Percentiles rank a stretch among this genome's conserved stretches.
phyloP scores from a whole-genome alignment of 2,888 invertebrate genomes.

The Sinodicranocentrus sp. region DNA sequence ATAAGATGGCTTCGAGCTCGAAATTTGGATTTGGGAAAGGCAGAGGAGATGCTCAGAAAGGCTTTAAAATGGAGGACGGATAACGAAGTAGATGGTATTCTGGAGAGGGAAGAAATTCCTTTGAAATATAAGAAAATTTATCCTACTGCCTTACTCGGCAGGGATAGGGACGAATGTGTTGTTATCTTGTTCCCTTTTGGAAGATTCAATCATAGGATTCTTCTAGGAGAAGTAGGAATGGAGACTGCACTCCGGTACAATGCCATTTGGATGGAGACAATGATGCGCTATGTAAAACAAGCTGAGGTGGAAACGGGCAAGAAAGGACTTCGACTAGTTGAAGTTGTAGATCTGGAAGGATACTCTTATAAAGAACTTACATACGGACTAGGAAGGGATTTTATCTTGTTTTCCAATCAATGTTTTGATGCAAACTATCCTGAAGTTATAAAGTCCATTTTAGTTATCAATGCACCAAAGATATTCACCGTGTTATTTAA shows the following conservation, averaged over 20 bases:
- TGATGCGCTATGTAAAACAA: slow-evolving; percentile 29
- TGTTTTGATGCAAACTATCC: slow-evolving; percentile 44
- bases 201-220: slow-evolving; percentile 27
- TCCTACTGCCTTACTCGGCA: slow-evolving; percentile 44
- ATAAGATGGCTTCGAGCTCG: slow-evolving; percentile 72
- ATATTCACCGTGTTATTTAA: slow-evolving; percentile 51
- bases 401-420: slow-evolving; percentile 12
- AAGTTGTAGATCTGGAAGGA: slow-evolving; percentile 60
- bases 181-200: slow-evolving; percentile 46
- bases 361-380: slow-evolving; percentile 50
- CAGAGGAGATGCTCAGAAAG: slow-evolving; percentile 66
- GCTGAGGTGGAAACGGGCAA: slow-evolving; percentile 40
- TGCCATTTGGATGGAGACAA: slow-evolving; percentile 59
- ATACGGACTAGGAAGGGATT: slow-evolving; percentile 44
- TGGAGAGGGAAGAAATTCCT: slow-evolving; percentile 47
- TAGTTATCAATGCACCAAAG: slow-evolving; percentile 64
- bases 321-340: slow-evolving; percentile 31
- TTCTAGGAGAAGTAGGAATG: slow-evolving; percentile 34
- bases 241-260: slow-evolving; percentile 32
- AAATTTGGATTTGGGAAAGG: slow-evolving; percentile 67
- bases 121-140: slow-evolving; percentile 29
- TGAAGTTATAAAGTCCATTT: slow-evolving; percentile 43
- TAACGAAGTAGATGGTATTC: slow-evolving; percentile 52
- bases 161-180: slow-evolving; percentile 36
- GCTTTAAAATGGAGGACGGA: slow-evolving; percentile 68